Base-by-base conservation (phyloP, 1,140 invertebrate genomes). In the Campoletis sonorensis region DNA sequence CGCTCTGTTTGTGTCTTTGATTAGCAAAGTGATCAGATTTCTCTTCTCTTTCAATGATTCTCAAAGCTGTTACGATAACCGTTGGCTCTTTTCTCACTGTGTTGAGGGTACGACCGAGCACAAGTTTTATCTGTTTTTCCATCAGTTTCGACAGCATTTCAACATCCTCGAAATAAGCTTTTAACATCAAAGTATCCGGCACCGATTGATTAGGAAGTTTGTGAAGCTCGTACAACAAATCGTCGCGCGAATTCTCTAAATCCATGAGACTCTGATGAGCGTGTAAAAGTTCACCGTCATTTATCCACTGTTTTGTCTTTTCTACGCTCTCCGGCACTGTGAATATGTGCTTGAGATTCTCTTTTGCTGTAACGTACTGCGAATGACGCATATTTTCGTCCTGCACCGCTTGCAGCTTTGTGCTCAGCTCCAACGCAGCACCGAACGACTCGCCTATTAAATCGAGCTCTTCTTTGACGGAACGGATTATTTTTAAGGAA, bases 321-420 rank as follows among this genome's bases (percentile, higher is more conserved):
- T 97, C 96, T 1, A 99, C 97, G 92, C 97, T 99, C 88, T 99
- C 98, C 15, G 98, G 98, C 0, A 99, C 98, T 67, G 98, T 99
- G 86, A 99, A 99, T 80, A 99, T 98, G 88, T 99, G 98, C 89
- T 99, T 99, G 7, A 99, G 92, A 91, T 99, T 99, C 88, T 99
- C 98, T 93, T 98, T 98, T 1, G 98, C 98, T 15, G 98, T 98
- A 0, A 97, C 97, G 90, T 99, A 98, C 91, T 99, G 96, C 0
- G 97, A 97, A 91, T 99, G 98, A 23, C 96, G 94, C 83, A 96
- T 96, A 90, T 99, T 99, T 91, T 99, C 98, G 82, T 97, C 96
- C 51, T 97, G 94, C 0, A 99, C 96, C 70, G 96, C 94, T 88
- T 96, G 95, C 11, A 99, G 90, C 54, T 95, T 96, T 15, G 95